Evolutionary conservation across 1,140 invertebrate genomes (phyloP).

Genomic region (Heliconius eleuchia): DNA sequence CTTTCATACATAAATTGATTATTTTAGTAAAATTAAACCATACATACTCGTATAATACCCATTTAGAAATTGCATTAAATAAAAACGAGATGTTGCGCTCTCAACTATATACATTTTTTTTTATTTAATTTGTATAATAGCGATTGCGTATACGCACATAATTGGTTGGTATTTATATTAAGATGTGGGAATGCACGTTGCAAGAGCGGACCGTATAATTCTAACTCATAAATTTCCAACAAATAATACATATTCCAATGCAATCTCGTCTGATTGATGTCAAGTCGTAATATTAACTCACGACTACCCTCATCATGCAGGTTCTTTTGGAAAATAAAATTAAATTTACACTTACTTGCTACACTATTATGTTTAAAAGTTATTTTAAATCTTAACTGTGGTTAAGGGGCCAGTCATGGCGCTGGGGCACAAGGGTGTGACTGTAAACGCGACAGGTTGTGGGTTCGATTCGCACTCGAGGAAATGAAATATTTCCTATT

Average conservation of each 20-base stretch:
- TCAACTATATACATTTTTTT: conserved; percentile 2
- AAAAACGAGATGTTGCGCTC: background rate
- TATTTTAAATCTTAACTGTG: background rate
- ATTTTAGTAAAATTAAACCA: background rate
- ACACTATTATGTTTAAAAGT: background rate
- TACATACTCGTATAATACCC: background rate
- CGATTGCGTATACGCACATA: conserved; percentile 38
- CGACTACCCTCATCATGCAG: conserved; percentile 22
- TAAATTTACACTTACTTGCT: conserved; percentile 3
- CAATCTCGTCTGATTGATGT: conserved; percentile 62
- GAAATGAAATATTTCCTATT: no score
- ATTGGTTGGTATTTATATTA: conserved; percentile 41
- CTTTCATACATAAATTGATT: background rate
- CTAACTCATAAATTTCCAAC: conserved; percentile 71
- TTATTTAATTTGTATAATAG: conserved; percentile 28
- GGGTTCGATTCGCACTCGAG: no score
- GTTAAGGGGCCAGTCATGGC: no score
- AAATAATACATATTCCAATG: conserved; percentile 67
- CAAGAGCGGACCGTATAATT: conserved; percentile 58
- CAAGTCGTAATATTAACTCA: conserved; percentile 47
- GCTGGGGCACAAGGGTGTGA: no score
- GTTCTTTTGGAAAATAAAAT: conserved; percentile 23
- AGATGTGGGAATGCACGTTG: conserved; percentile 38
- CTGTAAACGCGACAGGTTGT: no score
- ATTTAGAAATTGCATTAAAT: background rate